Base-by-base conservation (phyloP, 2,888 invertebrate species). In the Erebia aethiops region DNA sequence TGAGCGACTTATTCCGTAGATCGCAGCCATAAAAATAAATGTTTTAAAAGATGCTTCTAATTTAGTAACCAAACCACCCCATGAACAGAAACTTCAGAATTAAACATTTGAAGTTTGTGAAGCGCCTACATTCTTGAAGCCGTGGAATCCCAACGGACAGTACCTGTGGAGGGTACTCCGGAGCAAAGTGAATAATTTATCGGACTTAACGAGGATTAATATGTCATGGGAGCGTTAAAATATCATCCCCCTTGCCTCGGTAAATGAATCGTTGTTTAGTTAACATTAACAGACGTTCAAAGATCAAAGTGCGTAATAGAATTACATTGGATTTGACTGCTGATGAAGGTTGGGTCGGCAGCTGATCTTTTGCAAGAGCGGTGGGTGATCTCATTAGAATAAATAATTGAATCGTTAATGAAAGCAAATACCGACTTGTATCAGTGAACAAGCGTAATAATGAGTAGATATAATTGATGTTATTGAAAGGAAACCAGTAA, bases 201-300 rank as follows among this genome's bases (percentile, higher is more conserved):
- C 79, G 81, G 83, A 81, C 85, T 87, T 88, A 87, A 88, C 86
- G 82, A 84, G 87, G 86, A 87, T 89, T 90, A 89, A 88, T 87
- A 85, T 80, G 82, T 84, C 83, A 77, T 78, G 82, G 80, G 81
- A 83, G 82, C 80, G 81, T 82, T 87, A 82, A 82, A 87, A 85
- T 82, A 86, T 83, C 83, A 84, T 84, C 82, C 77, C 58, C 75
- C 71, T 71, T 71, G 77, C 78, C 70, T 41, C 62, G 74, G 65
- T 69, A 73, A 76, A 76, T 75, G 76, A 78, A 78, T 77, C 75
- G 77, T 74, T 77, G 75, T 70, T 70, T 71, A 71, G 54, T 70
- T 73, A 75, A 76, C 72, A 75, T 70, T 73, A 75, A 76, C 72
- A 75, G 72, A 62, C 67, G 66, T 61, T 49, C 46, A 10, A 62